Conservation (phyloP, 2,113 vertebrate species). For the Lucifuga dentata region DNA sequence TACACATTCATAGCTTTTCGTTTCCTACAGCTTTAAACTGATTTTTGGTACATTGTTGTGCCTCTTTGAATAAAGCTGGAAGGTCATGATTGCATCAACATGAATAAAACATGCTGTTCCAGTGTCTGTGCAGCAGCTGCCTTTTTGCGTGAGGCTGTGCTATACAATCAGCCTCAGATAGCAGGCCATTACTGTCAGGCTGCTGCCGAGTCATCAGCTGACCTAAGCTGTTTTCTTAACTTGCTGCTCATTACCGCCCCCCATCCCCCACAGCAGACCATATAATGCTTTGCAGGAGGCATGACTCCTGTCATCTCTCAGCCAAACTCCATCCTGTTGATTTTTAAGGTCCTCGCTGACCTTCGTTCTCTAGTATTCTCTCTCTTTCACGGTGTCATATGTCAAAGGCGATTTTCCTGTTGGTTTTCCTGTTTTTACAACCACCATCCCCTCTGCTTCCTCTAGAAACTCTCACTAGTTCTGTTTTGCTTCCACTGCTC, state of each 20-base stretch:
- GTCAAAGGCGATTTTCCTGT: constrained; percentile 52
- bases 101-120: constrained; percentile 3
- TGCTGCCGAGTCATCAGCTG: constrained; percentile 54
- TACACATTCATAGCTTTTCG: neutral
- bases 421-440: constrained; percentile 64
- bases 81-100: constrained; percentile 5
- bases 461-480: constrained; percentile 21
- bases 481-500: neutral
- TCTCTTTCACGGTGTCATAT: constrained; percentile 32
- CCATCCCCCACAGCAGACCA: constrained; percentile 9
- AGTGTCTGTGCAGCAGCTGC: constrained; percentile 7
- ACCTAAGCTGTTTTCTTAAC: constrained; percentile 65
- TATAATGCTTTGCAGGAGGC: constrained; percentile 35
- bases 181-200: constrained; percentile 30
- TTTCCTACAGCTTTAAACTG: neutral
- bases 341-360: constrained; percentile 52
- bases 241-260: neutral
- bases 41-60: neutral
- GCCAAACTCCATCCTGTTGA: constrained; percentile 34
- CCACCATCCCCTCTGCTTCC: constrained; percentile 19
- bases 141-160: constrained; percentile 6
- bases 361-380: constrained; percentile 9
- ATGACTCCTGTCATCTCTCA: constrained; percentile 34
- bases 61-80: neutral
- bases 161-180: constrained; percentile 11